phyloP scores from a whole-genome alignment of 1,140 invertebrate species.

The Chymomyza costata region DNA sequence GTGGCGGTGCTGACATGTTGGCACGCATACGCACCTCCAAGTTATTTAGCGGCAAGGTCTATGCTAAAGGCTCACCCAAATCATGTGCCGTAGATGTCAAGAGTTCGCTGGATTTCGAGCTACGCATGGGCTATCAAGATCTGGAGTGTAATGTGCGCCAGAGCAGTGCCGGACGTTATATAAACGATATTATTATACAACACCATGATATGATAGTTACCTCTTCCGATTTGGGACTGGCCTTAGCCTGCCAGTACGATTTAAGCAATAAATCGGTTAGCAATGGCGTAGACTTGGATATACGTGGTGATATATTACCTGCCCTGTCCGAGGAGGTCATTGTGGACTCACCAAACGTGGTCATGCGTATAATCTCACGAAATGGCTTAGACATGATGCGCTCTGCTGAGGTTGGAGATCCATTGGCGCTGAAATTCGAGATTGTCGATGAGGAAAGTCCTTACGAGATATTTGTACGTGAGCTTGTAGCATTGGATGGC shows the following conservation, averaged over 20 bases:
- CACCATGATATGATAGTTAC: conserved; percentile 97
- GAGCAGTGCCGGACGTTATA: conserved; percentile 87
- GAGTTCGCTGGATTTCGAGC: conserved; percentile 89
- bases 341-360: conserved; percentile 96
- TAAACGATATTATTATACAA: conserved; percentile 94
- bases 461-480: conserved; percentile 95
- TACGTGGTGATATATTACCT: conserved; percentile 89
- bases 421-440: conserved; percentile 91
- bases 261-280: conserved; percentile 94
- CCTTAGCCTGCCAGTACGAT: conserved; percentile 95
- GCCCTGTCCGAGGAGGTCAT: conserved; percentile 88
- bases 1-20: conserved; percentile 93
- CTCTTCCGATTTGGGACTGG: conserved; percentile 92
- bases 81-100: conserved; percentile 92
- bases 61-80: conserved; percentile 93
- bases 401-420: conserved; percentile 91
- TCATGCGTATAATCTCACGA: conserved; percentile 92
- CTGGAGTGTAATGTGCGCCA: conserved; percentile 92
- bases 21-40: conserved; percentile 93
- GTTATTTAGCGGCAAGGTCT: conserved; percentile 95
- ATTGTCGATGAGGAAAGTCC: conserved; percentile 93
- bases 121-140: conserved; percentile 93
- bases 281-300: conserved; percentile 92
- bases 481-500: conserved; percentile 95
- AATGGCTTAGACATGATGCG: conserved; percentile 84